Evolutionary conservation across 35 echinoderm and acorn worm species (phyloP).

Genomic region (Lytechinus variegatus): DNA sequence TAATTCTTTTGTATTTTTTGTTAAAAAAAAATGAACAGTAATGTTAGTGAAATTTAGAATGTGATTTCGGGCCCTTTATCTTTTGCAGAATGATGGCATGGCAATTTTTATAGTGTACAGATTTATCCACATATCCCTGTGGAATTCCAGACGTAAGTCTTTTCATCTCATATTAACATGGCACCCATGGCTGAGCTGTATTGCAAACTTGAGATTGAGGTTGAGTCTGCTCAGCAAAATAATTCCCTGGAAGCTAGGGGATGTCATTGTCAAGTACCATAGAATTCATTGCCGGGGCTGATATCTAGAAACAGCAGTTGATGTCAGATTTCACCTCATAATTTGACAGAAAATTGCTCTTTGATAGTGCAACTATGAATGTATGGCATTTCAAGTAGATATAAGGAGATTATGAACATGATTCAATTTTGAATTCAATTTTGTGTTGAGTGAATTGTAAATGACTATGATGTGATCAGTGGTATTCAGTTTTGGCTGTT

Average conservation of each 20-base stretch:
- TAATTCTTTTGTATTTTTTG: too few relatives aligned
- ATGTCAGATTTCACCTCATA: not conserved
- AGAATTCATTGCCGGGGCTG: not conserved
- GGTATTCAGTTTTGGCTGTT: not conserved
- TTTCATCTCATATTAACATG: too few relatives aligned
- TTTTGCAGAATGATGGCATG: too few relatives aligned
- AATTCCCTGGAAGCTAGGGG: not conserved
- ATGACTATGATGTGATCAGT: not conserved
- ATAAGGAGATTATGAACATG: not conserved
- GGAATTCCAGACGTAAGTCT: too few relatives aligned
- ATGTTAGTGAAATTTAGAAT: too few relatives aligned
- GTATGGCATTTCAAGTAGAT: not conserved
- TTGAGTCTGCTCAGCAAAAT: conserved; percentile 9
- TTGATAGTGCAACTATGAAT: not conserved
- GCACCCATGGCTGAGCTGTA: not conserved
- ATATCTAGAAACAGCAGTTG: not conserved
- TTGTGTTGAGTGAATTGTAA: not conserved
- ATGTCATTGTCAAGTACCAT: not conserved
- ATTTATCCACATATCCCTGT: too few relatives aligned
- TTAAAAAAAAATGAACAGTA: too few relatives aligned
- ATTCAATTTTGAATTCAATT: not conserved
- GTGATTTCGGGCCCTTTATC: too few relatives aligned
- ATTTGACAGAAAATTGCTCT: not conserved
- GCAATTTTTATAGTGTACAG: too few relatives aligned
- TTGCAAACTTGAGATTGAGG: not conserved